Conservation (phyloP, 2,888 invertebrate genomes). For the Norana najaformis region DNA sequence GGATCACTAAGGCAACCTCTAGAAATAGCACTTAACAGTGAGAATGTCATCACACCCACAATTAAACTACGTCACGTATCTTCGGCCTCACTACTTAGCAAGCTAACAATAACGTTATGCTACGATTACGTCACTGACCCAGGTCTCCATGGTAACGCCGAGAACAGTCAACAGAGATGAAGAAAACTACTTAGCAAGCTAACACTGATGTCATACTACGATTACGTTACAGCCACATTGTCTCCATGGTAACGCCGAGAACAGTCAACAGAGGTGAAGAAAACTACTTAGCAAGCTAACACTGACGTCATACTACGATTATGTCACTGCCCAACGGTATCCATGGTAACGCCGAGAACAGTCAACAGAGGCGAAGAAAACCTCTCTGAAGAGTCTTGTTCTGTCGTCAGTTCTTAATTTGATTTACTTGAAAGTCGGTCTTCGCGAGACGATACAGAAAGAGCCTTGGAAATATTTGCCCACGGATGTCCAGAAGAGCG, state of each 20-base stretch:
- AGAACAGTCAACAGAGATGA: too few relatives aligned
- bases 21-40: too few relatives aligned
- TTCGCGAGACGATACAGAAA: not conserved
- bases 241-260: too few relatives aligned
- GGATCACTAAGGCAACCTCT: not conserved
- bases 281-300: too few relatives aligned
- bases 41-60: not conserved
- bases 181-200: too few relatives aligned
- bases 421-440: not conserved
- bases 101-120: not conserved
- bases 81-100: not conserved
- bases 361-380: not conserved
- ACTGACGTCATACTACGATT: too few relatives aligned
- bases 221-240: too few relatives aligned
- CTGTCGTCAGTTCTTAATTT: not conserved
- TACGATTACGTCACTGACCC: not conserved
- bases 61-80: not conserved
- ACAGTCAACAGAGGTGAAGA: too few relatives aligned
- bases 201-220: too few relatives aligned
- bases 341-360: too few relatives aligned
- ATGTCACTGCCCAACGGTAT: too few relatives aligned
- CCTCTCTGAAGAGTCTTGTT: not conserved
- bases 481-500: not conserved
- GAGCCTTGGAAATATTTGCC: not conserved
- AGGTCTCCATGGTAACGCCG: not conserved